Conservation (phyloP, 2,888 invertebrate species). For the Stenoptilia bipunctidactyla region DNA sequence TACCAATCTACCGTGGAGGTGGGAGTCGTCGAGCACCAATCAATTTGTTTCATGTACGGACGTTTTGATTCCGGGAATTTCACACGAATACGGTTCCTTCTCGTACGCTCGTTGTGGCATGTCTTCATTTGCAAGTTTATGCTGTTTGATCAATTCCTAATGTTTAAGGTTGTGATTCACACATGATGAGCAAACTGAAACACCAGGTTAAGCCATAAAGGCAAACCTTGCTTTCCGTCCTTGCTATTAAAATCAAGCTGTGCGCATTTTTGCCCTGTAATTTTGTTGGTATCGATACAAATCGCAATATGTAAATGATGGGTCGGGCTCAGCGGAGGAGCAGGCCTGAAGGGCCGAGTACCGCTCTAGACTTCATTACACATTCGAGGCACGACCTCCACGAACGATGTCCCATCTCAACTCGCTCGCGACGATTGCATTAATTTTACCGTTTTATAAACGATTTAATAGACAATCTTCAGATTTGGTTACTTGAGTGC, state of each 20-base stretch:
- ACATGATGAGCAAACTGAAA: neutral
- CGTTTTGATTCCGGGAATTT: slow-evolving; percentile 61
- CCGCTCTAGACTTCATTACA: slow-evolving; percentile 36
- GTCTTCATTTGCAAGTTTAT: slow-evolving; percentile 54
- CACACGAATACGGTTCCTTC: slow-evolving; percentile 19
- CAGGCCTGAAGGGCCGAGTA: slow-evolving; percentile 29
- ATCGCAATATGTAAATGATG: slow-evolving; percentile 61
- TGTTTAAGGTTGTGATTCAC: slow-evolving; percentile 11
- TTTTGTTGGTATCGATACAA: slow-evolving; percentile 48
- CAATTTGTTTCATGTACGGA: slow-evolving; percentile 63
- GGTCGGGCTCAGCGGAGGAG: slow-evolving; percentile 31
- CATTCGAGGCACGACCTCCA: slow-evolving; percentile 60
- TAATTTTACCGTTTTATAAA: slow-evolving; percentile 67
- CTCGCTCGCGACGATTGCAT: slow-evolving; percentile 62
- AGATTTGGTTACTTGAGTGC: slow-evolving; percentile 33
- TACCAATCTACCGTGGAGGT: slow-evolving; percentile 62
- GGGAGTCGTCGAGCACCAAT: slow-evolving; percentile 52
- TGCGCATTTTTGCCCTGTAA: neutral
- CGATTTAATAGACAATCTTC: slow-evolving; percentile 63
- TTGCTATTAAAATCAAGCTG: neutral
- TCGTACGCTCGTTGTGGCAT: slow-evolving; percentile 37
- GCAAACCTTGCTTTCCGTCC: neutral
- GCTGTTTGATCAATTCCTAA: slow-evolving; percentile 32
- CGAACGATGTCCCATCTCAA: slow-evolving; percentile 64
- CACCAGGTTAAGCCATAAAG: neutral